Evolutionary conservation across 2,888 invertebrate species (phyloP).

Genomic region (Silvanus unidentatus): DNA sequence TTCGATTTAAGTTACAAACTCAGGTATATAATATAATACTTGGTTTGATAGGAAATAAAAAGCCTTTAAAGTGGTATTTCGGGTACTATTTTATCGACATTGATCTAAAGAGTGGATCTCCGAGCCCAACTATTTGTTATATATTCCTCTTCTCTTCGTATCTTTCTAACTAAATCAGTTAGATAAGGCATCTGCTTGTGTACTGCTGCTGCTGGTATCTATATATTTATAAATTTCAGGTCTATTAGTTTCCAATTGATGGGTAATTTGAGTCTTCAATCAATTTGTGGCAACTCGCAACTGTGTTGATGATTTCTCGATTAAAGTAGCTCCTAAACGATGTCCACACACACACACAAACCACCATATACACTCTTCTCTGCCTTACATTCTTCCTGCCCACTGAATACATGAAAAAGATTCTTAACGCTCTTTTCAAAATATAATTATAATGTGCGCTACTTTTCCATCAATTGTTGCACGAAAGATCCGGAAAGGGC

Average conservation of each 20-base stretch:
- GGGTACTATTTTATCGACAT: conserved; percentile 33
- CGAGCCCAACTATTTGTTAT: conserved; percentile 43
- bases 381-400: too few species aligned
- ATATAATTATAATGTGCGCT: too few species aligned
- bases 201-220: too few species aligned
- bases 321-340: too few species aligned
- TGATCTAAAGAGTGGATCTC: conserved; percentile 22
- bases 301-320: too few species aligned
- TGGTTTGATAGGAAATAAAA: conserved; percentile 25
- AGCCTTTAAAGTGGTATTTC: conserved; percentile 40
- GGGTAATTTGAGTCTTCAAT: conserved; percentile 41
- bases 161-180: too few species aligned
- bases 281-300: conserved; percentile 15
- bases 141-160: conserved; percentile 25
- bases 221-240: conserved; percentile 31
- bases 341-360: too few species aligned
- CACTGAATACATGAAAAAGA: too few species aligned
- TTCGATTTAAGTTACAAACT: conserved; percentile 34
- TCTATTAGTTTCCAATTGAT: conserved; percentile 44
- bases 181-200: conserved; percentile 39
- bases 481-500: conserved; percentile 21
- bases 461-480: too few species aligned
- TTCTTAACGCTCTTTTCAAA: too few species aligned
- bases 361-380: too few species aligned
- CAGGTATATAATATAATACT: conserved; percentile 16